Evolutionary conservation across 1,140 invertebrate species (phyloP), one percentile per base, ranked within the genome.

Genomic region (Phymorhynchus buccinoides): DNA sequence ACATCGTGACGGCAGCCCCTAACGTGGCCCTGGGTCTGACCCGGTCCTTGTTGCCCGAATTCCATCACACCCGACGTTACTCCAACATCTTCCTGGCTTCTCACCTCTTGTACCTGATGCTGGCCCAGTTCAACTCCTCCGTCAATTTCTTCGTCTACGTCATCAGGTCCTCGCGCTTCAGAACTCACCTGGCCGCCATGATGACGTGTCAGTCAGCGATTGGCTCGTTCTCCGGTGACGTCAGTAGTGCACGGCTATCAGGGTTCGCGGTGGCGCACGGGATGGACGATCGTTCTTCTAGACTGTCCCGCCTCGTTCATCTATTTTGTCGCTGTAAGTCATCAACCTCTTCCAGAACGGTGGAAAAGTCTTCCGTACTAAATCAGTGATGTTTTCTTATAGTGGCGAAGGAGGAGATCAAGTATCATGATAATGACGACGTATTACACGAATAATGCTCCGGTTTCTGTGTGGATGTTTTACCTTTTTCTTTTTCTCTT

Each of bases 91-190:
- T 82, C 32, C 80, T 82, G 48, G 12, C 22, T 7, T 66, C 80
- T 0, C 80, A 82, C 62, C 62, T 41, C 1, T 1, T 41, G 0
- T 41, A n/a, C 16, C 37, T 39, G 44, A 68, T 82, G 32, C 80
- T 66, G 22, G 18, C 62, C 37, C 1, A 41, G 52, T 3, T 82
- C 62, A 68, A 82, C 52, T 37, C 16, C 39, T 82, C 80, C 52
- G 37, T 82, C 52, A 66, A 82, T 56, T 82, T 82, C 62, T 82
- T 82, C 37, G 56, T 82, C 56, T 82, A 82, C 52, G 32, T 66
- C 4, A 41, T n/a, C n/a, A 62, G 32, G 52, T 82, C 80, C 2
- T 82, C 80, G 18, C 48, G 80, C n/a, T 82, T 82, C 62, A 48
- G 80, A 18, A 30, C 12, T 22, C 44, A 82, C 18, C 80, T 82